Evolutionary conservation across 1,140 invertebrate genomes (phyloP), one percentile per base, ranked within the genome.

Genomic region (Elymnias hypermnestra): DNA sequence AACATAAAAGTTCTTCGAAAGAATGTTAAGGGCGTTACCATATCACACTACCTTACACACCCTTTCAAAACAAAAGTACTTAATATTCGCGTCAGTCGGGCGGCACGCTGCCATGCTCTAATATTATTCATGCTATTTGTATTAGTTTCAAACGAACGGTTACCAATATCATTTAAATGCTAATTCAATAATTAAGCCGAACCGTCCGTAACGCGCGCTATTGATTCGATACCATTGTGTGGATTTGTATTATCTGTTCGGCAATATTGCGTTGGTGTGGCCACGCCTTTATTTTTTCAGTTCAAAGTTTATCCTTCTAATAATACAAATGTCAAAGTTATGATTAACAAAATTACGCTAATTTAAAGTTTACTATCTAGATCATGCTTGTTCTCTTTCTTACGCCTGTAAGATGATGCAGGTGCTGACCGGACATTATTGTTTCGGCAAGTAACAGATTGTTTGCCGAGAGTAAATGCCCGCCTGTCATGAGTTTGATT

Each of bases 91-190:
- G 50, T 56, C 63, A 58, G 61, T 53, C 29, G 47, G 54, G 49
- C 57, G 57, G 45, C 46, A 53, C 52, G 57, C 61, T 61, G 60
- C 29, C 59, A 46, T 51, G 38, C 61, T 63, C 57, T 67, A 63
- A 62, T 57, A 83, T 83, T 86, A 87, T 87, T 86, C 82, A 86
- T 86, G 78, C 77, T 64, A 84, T 81, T 84, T 82, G 81, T 87
- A 83, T 87, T 87, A 87, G 82, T 87, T 84, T 83, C 85, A 87
- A 87, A 84, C 83, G 83, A 87, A 85, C 76, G 85, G 78, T 81
- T 83, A 77, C 81, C 85, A 72, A 87, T 83, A 87, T 87, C 69
- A 86, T 87, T 87, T 87, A 87, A 84, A 87, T 87, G 85, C 83
- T 87, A 87, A 87, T 87, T 84, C 83, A 73, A 86, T 86, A 87